Percentiles rank a stretch among this genome's conserved stretches.
These are phyloP conservation scores for Ficedula albicollis DNA, from an alignment of 2,797 vertebrate species.

Conservation along the genomic window DNA sequence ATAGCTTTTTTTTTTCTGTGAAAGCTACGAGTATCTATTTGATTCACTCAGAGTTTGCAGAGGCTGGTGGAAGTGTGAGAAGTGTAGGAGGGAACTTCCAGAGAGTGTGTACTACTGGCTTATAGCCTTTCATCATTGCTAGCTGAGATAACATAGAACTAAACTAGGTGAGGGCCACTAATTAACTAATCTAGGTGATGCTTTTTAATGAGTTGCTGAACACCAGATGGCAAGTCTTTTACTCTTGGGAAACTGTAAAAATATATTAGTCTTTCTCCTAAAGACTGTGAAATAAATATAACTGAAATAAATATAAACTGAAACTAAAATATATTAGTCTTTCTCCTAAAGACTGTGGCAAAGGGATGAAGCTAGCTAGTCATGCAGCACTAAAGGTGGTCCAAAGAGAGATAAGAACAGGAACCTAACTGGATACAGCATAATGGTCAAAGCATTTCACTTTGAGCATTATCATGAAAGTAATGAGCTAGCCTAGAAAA, in stretches of 20 bases:
- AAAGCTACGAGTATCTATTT: not conserved
- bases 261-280: not conserved
- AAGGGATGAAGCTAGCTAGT: not conserved
- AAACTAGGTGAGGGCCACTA: not conserved
- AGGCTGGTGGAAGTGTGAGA: not conserved
- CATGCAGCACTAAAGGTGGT: not conserved
- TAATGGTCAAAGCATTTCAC: not conserved
- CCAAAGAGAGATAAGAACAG: not conserved
- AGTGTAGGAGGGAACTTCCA: not conserved
- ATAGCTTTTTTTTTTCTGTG: not conserved
- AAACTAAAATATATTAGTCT: not conserved
- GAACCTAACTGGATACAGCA: not conserved
- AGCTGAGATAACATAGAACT: not conserved
- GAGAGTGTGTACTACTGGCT: not conserved
- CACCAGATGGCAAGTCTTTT: not conserved
- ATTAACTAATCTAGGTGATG: not conserved
- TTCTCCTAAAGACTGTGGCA: not conserved
- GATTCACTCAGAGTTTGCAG: not conserved
- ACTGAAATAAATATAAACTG: too few species aligned
- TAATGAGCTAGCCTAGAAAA: not conserved
- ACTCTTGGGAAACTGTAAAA: not conserved
- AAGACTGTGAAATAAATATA: too few species aligned
- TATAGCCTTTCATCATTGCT: not conserved
- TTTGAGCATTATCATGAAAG: not conserved
- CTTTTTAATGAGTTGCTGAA: not conserved